These are phyloP conservation scores for Drosophila orena DNA, from an alignment of 1,140 invertebrate species.

Conservation along the genomic window DNA sequence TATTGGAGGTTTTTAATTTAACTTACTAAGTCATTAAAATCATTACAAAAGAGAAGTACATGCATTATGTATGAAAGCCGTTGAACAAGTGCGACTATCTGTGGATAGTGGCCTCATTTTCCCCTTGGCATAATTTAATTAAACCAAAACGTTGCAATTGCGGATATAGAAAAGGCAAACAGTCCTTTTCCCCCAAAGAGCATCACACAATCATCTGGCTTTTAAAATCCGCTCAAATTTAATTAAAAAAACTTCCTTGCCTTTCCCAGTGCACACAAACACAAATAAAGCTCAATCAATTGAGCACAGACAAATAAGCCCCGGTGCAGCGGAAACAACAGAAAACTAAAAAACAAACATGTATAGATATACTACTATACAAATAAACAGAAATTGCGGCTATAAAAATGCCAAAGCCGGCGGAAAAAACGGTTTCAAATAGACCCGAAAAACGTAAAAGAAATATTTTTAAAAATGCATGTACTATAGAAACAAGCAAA, in stretches of 20 bases:
- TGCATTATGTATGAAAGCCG: background rate
- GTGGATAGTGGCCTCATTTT: slow-evolving; percentile 23
- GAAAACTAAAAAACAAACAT: slow-evolving; percentile 22
- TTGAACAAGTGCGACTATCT: slow-evolving; percentile 4
- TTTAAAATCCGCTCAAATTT: slow-evolving; percentile 76
- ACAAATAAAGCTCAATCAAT: slow-evolving; percentile 75
- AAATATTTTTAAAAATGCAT: slow-evolving; percentile 4
- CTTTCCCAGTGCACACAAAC: slow-evolving; percentile 31
- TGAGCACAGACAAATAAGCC: slow-evolving; percentile 75
- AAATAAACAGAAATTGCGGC: slow-evolving; percentile 37
- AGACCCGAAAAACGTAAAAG: slow-evolving; percentile 16
- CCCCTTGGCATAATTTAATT: slow-evolving; percentile 39
- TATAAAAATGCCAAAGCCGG: slow-evolving; percentile 37
- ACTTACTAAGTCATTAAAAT: too few relatives aligned
- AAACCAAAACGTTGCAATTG: slow-evolving; percentile 54
- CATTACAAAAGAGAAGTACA: background rate
- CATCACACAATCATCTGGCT: slow-evolving; percentile 46
- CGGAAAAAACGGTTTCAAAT: slow-evolving; percentile 45
- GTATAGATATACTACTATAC: slow-evolving; percentile 26
- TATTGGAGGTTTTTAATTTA: too few relatives aligned
- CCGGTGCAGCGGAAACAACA: slow-evolving; percentile 37
- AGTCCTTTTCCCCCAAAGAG: slow-evolving; percentile 26
- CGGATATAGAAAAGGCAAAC: slow-evolving; percentile 25
- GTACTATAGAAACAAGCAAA: background rate
- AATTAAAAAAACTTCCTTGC: slow-evolving; percentile 65